Base-by-base conservation (phyloP, 2,888 invertebrate genomes). In the Amitus sp. region DNA sequence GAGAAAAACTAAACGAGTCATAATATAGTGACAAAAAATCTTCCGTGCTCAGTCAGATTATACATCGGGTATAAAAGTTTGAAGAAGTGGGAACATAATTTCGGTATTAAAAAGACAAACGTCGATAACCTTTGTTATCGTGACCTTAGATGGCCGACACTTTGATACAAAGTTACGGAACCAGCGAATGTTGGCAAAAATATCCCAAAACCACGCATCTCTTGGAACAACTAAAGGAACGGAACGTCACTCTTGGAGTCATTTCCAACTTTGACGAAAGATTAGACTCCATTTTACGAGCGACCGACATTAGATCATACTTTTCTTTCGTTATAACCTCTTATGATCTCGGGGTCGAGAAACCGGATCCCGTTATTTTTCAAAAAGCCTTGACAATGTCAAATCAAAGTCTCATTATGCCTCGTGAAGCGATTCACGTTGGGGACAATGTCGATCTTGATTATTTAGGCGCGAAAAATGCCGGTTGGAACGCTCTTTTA, bases 201-300 rank as follows among this genome's bases (percentile, higher is more conserved):
- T 86, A 87, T 67, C 85, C 88, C 42, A 92, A 92, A 12, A 85
- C 87, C 17, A 75, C 86, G 7, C 87, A 87, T 53, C 82, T 94
- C n/a, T 83, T 95, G 1, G 82, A 87, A 18, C 85, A 86, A 60
- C 79, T 94, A 5, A 83, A 82, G 61, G 76, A 78, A 9, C 82
- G 80, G 50, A 80, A 82, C 18, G 37, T 80, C n/a, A 37, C 72
- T 9, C 69, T 95, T 39, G 96, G 95, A 2, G 87, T 95, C 0
- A 89, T 96, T 67, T 94, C 96, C 4, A 96, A 96, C 82, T 94
- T 91, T 83, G 96, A 96, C 83, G 91, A 93, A 23, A 86, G 95
- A 23, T 83, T 96, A 1, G 85, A 88, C 59, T 83, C 85, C 3
- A 86, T 95, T 63, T 84, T 96, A 49, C 70, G 82, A 10, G 89